Percentiles rank a stretch among this genome's conserved stretches.
These are phyloP conservation scores for Drosophila kikkawai DNA, from an alignment of 1,140 invertebrate genomes.

Conservation along the genomic window DNA sequence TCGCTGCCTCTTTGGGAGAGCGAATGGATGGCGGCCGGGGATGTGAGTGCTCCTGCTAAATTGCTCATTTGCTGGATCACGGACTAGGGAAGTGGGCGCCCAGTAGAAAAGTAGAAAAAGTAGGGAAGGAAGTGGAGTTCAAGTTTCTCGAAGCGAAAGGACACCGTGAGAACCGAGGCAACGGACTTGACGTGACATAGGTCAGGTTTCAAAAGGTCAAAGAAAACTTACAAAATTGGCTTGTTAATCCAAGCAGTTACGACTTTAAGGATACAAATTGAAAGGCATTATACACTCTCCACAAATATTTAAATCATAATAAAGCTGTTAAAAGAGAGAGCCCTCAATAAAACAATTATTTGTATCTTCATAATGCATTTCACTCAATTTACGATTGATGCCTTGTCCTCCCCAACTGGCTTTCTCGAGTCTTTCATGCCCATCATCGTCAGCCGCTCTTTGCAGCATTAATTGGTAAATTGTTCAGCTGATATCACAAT, in stretches of 20 bases:
- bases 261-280: not conserved
- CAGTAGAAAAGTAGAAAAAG: not conserved
- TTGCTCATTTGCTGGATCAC: constrained; percentile 48
- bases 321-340: not conserved
- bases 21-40: constrained; percentile 8
- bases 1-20: constrained; percentile 31
- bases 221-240: not conserved
- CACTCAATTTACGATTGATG: not conserved
- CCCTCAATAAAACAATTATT: constrained; percentile 4
- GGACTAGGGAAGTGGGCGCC: constrained; percentile 1
- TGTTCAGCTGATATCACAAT: constrained; percentile 50
- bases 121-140: constrained; percentile 14
- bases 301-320: constrained; percentile 4
- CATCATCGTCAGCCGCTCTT: constrained; percentile 33
- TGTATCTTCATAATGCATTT: constrained; percentile 2
- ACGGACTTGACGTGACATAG: constrained; percentile 17
- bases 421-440: constrained; percentile 1
- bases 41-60: constrained; percentile 45
- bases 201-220: constrained; percentile 18
- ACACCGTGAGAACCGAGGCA: constrained; percentile 35
- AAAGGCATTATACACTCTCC: not conserved
- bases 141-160: not conserved
- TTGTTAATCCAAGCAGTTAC: not conserved
- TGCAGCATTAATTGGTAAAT: constrained; percentile 48
- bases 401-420: not conserved